Conservation (phyloP, 2,113 vertebrate species). For the human region GRCh38 chr5:179424501-179425000, state of each 20-base stretch:
- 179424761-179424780: background rate
- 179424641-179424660: too few species aligned
- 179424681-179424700: too few species aligned
- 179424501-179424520: too few species aligned
- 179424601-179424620: too few species aligned
- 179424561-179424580: too few species aligned
- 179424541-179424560: too few species aligned
- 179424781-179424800: too few species aligned
- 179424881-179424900: background rate
- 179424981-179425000: background rate
- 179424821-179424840: background rate
- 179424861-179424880: background rate
- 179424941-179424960: background rate
- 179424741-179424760: rapidly evolving
- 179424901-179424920: background rate
- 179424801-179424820: background rate
- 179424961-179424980: background rate
- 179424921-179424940: background rate
- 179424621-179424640: too few species aligned
- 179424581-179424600: too few species aligned
- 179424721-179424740: background rate
- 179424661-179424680: too few species aligned
- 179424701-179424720: too few species aligned
- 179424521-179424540: too few species aligned
- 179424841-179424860: background rate